Evolutionary conservation across 1,140 invertebrate genomes (phyloP).

Genomic region (Drosophila arizonae): DNA sequence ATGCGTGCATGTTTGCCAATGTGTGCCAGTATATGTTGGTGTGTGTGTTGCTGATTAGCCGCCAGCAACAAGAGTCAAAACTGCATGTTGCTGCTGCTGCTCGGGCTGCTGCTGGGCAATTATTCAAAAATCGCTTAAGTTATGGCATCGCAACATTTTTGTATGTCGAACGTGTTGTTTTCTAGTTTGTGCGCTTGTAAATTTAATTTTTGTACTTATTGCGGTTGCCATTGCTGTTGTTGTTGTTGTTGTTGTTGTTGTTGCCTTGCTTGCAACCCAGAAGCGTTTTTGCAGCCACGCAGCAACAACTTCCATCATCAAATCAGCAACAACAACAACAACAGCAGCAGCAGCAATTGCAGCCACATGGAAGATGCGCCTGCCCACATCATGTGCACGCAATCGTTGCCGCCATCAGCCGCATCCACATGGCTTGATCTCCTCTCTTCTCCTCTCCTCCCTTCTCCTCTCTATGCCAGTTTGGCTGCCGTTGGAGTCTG

Average conservation of each 20-base stretch:
- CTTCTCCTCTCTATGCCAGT: no score
- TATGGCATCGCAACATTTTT: slow-evolving; percentile 44
- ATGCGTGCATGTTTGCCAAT: slow-evolving; percentile 23
- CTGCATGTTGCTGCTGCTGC: slow-evolving; percentile 35
- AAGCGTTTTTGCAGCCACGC: slow-evolving; percentile 48
- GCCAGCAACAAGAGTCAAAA: slow-evolving; percentile 24
- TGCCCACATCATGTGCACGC: slow-evolving; percentile 52
- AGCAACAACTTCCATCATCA: slow-evolving; percentile 37
- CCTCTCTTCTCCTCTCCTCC: neutral
- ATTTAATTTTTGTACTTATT: slow-evolving; percentile 11
- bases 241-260: slow-evolving; percentile 9
- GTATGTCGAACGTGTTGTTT: slow-evolving; percentile 50
- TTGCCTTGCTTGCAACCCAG: slow-evolving; percentile 25
- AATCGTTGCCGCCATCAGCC: slow-evolving; percentile 40
- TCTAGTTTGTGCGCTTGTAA: slow-evolving; percentile 51
- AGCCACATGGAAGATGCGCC: slow-evolving; percentile 24
- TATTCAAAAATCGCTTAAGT: slow-evolving; percentile 48
- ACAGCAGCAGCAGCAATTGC: slow-evolving; percentile 18
- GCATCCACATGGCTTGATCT: slow-evolving; percentile 40
- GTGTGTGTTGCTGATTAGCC: slow-evolving; percentile 42
- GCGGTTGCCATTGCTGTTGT: neutral
- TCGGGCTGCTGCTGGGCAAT: slow-evolving; percentile 30
- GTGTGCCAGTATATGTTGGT: slow-evolving; percentile 8
- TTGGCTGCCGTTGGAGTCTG: slow-evolving; percentile 6
- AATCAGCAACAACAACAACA: slow-evolving; percentile 30